Base-by-base conservation (phyloP, 1,140 invertebrate genomes). In the Steinernema feltiae region DNA sequence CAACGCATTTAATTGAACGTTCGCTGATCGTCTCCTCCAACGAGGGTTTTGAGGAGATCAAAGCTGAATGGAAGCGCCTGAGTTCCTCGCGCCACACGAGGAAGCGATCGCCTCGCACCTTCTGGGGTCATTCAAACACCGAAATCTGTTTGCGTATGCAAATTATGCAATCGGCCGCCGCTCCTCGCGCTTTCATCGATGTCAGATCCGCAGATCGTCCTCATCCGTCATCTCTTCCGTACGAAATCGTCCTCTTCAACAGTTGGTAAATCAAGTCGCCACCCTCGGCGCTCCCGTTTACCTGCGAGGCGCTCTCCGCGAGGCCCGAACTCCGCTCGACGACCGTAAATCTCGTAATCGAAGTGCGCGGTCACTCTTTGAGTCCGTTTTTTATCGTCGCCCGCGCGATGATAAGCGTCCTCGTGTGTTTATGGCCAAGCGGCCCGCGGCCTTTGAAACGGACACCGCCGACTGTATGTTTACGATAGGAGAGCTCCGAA, bases 401-500 rank as follows among this genome's bases (percentile, higher is more conserved):
- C 35, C 18, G 35, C 7, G 7, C 35, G 35, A 41, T 63, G 53
- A 63, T 63, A 63, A 63, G 53, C 53, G 53, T 63, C 53, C 53
- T 27, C 12, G 53, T 21, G 12, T 63, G 53, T 63, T 63, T 63
- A 63, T 63, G 53, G 53, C 53, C 53, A 3, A 7, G 24, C 12
- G 24, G 12, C 53, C 7, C 53, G 53, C 53, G 24, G 53, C 53
- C 35, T 63, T 63, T 63, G 53, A 63, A 63, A n/a, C 12, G 53
- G 53, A 63, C 53, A 63, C 53, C 53, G 53, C 53, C 24, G 53
- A 63, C 53, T 41, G 53, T n/a, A 15, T 63, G 53, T 63, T 63
- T 63, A 63, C 53, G 53, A 63, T 63, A 3, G 53, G 15, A 15
- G 53, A 7, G 24, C 15, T 27, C 53, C 53, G 12, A 63, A 3